Conservation (phyloP, 2,113 vertebrate species). For the Cyprinodon tularosa region DNA sequence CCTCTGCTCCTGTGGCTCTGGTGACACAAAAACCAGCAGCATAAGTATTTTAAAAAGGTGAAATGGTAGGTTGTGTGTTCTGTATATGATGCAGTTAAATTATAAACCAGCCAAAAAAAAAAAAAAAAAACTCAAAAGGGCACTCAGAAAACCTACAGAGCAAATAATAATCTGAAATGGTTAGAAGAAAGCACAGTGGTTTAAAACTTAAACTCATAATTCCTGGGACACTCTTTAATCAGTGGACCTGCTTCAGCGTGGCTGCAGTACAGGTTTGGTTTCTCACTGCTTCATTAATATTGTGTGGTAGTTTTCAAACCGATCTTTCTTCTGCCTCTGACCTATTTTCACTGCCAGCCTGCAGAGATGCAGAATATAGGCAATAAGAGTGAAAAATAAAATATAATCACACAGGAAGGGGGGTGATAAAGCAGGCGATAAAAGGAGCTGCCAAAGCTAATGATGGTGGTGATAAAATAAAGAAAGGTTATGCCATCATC, state of each 20-base stretch:
- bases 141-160: too few species aligned
- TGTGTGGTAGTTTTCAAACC: conserved; percentile 65
- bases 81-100: not conserved
- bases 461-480: conserved; percentile 52
- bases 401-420: conserved; percentile 1
- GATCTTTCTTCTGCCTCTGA: conserved; percentile 69
- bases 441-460: conserved; percentile 64
- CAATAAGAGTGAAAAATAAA: conserved; percentile 23
- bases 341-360: conserved; percentile 75
- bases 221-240: not conserved
- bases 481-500: conserved; percentile 46
- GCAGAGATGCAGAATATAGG: conserved; percentile 56
- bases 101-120: not conserved
- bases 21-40: conserved; percentile 35
- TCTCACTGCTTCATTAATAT: conserved; percentile 70
- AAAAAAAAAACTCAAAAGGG: not conserved
- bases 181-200: too few species aligned
- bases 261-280: conserved; percentile 46
- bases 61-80: not conserved
- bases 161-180: too few species aligned
- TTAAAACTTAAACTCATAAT: not conserved
- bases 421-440: conserved; percentile 31
- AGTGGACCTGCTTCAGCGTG: conserved; percentile 17
- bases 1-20: conserved; percentile 88
- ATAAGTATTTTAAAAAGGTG: not conserved